A percentile compares a stretch with the other conserved stretches of the same genome.
Conservation (phyloP, 2,113 vertebrate species). For the Guaruba guarouba region DNA sequence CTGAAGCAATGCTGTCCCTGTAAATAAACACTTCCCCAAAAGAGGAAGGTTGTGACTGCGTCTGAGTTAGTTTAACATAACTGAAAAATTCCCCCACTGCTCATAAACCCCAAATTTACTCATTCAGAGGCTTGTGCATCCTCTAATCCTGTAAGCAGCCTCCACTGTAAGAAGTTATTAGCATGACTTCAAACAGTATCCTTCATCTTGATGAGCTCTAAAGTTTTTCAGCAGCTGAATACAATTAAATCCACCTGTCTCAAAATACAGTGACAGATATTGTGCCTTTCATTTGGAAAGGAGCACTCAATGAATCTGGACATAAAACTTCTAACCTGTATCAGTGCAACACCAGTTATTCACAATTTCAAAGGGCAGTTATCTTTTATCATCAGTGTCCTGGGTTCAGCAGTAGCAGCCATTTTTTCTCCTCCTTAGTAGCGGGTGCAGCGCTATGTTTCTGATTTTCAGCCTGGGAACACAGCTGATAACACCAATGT, state of each 20-base stretch:
- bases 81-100: background rate
- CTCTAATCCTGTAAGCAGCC: background rate
- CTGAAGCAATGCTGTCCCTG: background rate
- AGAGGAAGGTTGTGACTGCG: background rate
- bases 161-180: background rate
- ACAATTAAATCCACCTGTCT: background rate
- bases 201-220: background rate
- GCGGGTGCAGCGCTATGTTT: too few relatives aligned
- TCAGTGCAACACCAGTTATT: background rate
- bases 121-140: rapidly evolving
- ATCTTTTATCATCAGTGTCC: background rate
- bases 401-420: too few relatives aligned
- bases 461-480: too few relatives aligned
- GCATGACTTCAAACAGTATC: background rate
- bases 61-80: background rate
- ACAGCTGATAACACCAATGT: too few relatives aligned
- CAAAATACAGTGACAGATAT: background rate
- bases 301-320: background rate
- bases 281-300: background rate
- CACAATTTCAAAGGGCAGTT: background rate
- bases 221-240: background rate
- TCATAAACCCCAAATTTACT: background rate
- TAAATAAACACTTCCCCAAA: background rate
- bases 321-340: background rate
- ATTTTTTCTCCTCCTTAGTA: too few relatives aligned